phyloP scores from a whole-genome alignment of 1,140 invertebrate species.

The Calosoma granatense region DNA sequence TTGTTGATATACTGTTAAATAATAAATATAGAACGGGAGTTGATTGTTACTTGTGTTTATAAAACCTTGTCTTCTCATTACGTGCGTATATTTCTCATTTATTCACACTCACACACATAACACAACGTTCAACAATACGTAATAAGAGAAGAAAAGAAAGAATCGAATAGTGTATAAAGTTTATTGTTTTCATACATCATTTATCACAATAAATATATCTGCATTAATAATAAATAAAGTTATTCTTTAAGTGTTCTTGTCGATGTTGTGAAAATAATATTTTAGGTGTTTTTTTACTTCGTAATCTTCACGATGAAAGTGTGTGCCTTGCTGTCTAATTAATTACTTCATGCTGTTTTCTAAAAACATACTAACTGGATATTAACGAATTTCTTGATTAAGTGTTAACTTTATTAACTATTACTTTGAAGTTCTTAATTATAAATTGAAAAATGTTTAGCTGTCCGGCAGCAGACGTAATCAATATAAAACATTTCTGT shows the following conservation, averaged over 20 bases:
- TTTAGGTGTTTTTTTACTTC: neutral
- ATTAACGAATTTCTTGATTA: no score
- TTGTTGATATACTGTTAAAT: neutral
- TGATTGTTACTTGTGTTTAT: no score
- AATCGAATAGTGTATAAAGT: conserved; percentile 2
- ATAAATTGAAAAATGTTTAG: neutral
- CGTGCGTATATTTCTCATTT: no score
- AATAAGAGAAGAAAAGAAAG: neutral
- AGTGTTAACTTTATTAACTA: no score
- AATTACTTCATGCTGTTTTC: no score
- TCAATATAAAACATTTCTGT: conserved; percentile 5
- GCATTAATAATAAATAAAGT: neutral
- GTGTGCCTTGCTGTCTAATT: no score
- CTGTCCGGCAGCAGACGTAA: conserved; percentile 1
- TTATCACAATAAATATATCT: conserved; percentile 8
- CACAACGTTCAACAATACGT: no score
- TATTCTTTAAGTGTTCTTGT: neutral
- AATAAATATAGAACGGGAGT: no score
- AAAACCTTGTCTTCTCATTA: no score
- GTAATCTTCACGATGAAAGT: no score
- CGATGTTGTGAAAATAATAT: conserved; percentile 3
- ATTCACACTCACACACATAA: no score
- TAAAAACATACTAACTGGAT: no score
- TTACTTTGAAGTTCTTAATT: neutral
- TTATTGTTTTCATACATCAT: neutral